Base-by-base conservation (phyloP, 1,140 invertebrate genomes). In the Zaprionus gabonicus region DNA sequence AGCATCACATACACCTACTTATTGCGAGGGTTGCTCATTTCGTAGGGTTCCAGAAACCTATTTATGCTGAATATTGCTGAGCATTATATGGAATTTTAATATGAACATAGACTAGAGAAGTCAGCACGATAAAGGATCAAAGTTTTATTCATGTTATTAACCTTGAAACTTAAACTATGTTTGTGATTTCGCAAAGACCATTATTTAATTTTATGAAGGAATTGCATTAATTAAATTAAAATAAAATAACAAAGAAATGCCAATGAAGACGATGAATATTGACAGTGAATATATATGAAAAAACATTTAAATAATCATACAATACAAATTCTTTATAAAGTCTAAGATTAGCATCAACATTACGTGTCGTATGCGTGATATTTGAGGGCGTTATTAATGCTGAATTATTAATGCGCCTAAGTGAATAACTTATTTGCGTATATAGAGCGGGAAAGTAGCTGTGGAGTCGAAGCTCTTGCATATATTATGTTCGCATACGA, bases 401-500 rank as follows among this genome's bases (percentile, higher is more conserved):
- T 67, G 68, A 44, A 67, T 80, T 79, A 82, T 82, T 87, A 80
- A 82, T 87, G 55, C 46, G 65, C 56, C 64, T 87, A 78, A 87
- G 84, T 85, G 84, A 83, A 83, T 72, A 77, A 87, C 66, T 77
- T 77, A 82, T 86, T 80, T 63, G 28, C 38, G 38, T 44, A 31
- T 41, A 67, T 27, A 69, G 36, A 71, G 58, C 13, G 17, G 27
- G 34, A 25, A 9, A 65, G 31, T 34, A 34, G 31, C 9, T 34
- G 9, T 4, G 44, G 12, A 3, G 7, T 44, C 13, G 15, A 17
- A 46, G 36, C 67, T 67, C 71, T 64, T 49, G 46, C 76, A 78
- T 87, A 71, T 74, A 88, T 83, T 80, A 87, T 80, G 80, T 78
- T 80, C 82, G 87, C 76, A 76, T 65, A 55, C 65, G 68, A 77